These are phyloP conservation scores for Momotus momota DNA, from an alignment of 2,797 vertebrate species.

Conservation along the genomic window DNA sequence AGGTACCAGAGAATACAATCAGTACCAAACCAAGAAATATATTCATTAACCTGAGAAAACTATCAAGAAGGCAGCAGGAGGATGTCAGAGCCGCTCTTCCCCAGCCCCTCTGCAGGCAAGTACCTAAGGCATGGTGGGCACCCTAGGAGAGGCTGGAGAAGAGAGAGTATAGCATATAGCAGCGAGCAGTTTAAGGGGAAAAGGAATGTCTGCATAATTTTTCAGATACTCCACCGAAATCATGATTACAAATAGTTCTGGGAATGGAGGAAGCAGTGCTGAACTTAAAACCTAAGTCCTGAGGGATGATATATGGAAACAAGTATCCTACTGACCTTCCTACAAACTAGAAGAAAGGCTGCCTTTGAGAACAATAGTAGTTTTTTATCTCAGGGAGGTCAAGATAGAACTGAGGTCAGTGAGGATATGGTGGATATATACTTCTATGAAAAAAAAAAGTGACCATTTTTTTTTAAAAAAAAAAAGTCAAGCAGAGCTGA, in stretches of 20 bases:
- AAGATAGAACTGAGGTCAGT: not conserved
- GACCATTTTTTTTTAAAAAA: not conserved
- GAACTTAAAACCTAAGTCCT: not conserved
- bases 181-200: not conserved
- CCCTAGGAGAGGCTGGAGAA: not conserved
- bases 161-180: not conserved
- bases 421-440: not conserved
- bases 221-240: not conserved
- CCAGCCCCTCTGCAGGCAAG: fast-evolving
- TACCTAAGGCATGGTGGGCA: not conserved
- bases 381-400: not conserved
- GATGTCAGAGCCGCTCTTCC: not conserved
- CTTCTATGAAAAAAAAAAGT: not conserved
- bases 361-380: not conserved
- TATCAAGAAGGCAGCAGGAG: not conserved
- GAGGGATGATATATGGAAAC: not conserved
- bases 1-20: not conserved
- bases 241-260: not conserved
- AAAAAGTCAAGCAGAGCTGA: not conserved
- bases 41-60: not conserved
- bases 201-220: not conserved
- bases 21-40: not conserved
- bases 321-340: not conserved
- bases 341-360: not conserved
- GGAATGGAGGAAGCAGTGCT: not conserved